Evolutionary conservation across 2,888 invertebrate genomes (phyloP).

Genomic region (Cabera pusaria): DNA sequence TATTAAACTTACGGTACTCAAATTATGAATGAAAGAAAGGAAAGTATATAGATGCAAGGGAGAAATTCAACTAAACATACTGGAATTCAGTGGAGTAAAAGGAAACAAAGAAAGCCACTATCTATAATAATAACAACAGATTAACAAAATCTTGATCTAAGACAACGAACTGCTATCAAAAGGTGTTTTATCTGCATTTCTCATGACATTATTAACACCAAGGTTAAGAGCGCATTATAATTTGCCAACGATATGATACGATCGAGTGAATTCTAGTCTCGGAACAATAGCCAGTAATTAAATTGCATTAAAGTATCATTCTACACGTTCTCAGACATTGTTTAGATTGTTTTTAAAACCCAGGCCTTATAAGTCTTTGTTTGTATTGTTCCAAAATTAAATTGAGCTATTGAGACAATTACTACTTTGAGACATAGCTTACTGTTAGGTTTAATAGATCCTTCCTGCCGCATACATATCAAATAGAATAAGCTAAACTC

Average conservation of each 20-base stretch:
- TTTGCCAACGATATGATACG: constrained; percentile 17
- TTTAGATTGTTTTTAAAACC: constrained; percentile 12
- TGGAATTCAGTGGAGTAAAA: too few relatives aligned
- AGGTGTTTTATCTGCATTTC: constrained; percentile 12
- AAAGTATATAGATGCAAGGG: too few relatives aligned
- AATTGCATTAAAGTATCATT: constrained; percentile 27
- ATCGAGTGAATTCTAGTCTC: constrained; percentile 14
- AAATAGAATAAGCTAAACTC: too few relatives aligned
- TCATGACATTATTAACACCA: constrained; percentile 23
- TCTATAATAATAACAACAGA: background rate
- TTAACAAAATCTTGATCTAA: constrained; percentile 7
- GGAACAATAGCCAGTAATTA: constrained; percentile 26
- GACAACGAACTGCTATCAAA: constrained; percentile 13
- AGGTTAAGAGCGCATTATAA: constrained; percentile 24
- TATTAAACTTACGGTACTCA: too few relatives aligned
- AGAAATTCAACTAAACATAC: too few relatives aligned
- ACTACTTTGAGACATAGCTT: too few relatives aligned
- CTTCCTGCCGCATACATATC: too few relatives aligned
- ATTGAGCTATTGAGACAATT: too few relatives aligned
- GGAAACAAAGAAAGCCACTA: constrained; percentile 10
- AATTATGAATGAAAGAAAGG: too few relatives aligned
- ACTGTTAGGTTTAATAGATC: too few relatives aligned
- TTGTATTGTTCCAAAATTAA: too few relatives aligned
- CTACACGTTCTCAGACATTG: constrained; percentile 25
- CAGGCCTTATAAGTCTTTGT: too few relatives aligned